Percentiles rank a stretch among this genome's conserved stretches.
These are phyloP conservation scores for Platichthys flesus DNA, from an alignment of 2,113 vertebrate species.

Conservation along the genomic window DNA sequence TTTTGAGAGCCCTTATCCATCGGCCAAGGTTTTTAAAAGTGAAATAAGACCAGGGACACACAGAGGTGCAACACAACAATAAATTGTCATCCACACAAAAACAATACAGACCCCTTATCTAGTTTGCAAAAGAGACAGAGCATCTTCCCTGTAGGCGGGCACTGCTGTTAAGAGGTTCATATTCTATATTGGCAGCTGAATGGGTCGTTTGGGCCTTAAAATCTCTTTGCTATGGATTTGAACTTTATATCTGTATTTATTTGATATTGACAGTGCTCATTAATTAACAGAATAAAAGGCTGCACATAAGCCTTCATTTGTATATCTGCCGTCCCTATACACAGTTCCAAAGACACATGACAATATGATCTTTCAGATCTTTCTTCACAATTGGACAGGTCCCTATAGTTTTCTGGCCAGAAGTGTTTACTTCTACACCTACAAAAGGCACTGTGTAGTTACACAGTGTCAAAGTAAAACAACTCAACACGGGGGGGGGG, in stretches of 20 bases:
- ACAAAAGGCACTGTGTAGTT: neutral
- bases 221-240: neutral
- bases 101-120: neutral
- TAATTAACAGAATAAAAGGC: neutral
- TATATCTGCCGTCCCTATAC: neutral
- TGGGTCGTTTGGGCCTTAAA: neutral
- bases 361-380: neutral
- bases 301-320: neutral
- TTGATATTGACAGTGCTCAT: neutral
- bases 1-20: neutral
- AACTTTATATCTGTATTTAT: neutral
- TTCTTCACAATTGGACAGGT: constrained; percentile 4
- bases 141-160: neutral
- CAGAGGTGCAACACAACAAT: neutral
- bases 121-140: neutral
- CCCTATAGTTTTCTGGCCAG: neutral
- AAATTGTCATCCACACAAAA: neutral
- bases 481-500: neutral
- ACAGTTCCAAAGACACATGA: neutral
- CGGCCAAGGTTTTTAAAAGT: neutral
- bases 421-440: neutral
- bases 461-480: constrained; percentile 4
- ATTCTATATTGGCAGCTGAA: neutral
- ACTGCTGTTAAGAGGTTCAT: neutral
- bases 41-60: neutral